Evolutionary conservation across 2,113 vertebrate genomes (phyloP), one percentile per base, ranked within the genome.

Genomic region (Elachura formosa): DNA sequence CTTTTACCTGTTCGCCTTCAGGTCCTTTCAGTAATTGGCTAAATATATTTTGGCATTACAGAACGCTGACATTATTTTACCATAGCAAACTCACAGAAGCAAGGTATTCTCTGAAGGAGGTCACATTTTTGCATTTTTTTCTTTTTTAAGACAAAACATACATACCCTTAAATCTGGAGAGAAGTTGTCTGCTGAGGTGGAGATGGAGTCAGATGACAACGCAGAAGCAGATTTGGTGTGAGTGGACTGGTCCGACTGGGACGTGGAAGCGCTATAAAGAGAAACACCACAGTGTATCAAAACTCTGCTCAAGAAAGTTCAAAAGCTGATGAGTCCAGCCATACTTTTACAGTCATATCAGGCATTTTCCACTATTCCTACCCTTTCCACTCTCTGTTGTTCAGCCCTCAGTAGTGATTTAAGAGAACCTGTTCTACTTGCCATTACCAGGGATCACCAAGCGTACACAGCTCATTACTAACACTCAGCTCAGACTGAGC

Each of bases 131-230:
- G 17, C 24, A 34, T 19, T 64, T n/a, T 36, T 38, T 3, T 81
- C 10, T 93, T 71, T 95, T 76, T 95, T 67, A 79, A 87, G 93
- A 84, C 38, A 91, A 92, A 77, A 48, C 33, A 58, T 64, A 98
- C 98, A 41, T 92, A 99, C 99, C 98, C 97, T 98, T 93, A 98
- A 94, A 91, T 99, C 98, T 40, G 99, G 98, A 91, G 99, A 99
- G 93, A 98, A 98, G 94, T 98, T 98, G 62, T 99, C 98, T 71
- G 98, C 96, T 31, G 98, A 98, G 18, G 98, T 98, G 75, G 98
- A 98, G 94, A 98, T 95, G 1, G 98, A 98, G 89, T 99, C 99
- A 0, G 98, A 99, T 0, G 98, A 99, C 82, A 99, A 28, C 24
- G 95, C 98, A 34, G 98, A 98, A 55, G 96, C 97, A 22, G 98